Percentiles rank a stretch among this genome's conserved stretches.
phyloP scores from a whole-genome alignment of 2,113 vertebrate genomes.

The Muntiacus reevesi region DNA sequence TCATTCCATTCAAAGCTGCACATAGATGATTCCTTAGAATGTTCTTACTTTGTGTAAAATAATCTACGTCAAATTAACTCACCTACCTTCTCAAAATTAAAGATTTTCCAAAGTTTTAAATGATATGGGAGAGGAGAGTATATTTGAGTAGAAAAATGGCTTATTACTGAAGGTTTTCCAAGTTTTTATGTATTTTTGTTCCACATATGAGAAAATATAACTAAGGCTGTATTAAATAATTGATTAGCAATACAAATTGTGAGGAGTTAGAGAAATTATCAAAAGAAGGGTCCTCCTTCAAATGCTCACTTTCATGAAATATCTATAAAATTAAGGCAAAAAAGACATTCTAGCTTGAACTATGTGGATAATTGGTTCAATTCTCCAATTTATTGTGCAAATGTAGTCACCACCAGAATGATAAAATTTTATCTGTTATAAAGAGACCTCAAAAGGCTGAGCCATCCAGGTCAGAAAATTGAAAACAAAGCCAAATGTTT shows the following conservation, averaged over 20 bases:
- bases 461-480: conserved; percentile 59
- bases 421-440: conserved; percentile 65
- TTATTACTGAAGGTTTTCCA: background rate
- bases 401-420: conserved; percentile 50
- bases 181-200: background rate
- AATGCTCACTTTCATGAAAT: conserved; percentile 17
- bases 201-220: background rate
- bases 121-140: background rate
- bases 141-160: background rate
- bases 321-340: conserved; percentile 39
- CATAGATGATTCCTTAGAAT: background rate
- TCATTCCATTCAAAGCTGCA: background rate
- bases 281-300: background rate
- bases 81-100: background rate
- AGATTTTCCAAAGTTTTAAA: conserved; percentile 24
- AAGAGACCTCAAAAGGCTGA: conserved; percentile 61
- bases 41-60: background rate
- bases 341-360: conserved; percentile 26
- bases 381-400: conserved; percentile 55
- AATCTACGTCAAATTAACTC: background rate
- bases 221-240: background rate
- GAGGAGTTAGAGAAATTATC: conserved; percentile 13
- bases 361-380: conserved; percentile 40
- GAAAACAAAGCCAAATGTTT: conserved; percentile 76
- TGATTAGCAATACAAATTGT: background rate